Percentiles rank a stretch among this genome's conserved stretches.
Conservation (phyloP, 2,888 invertebrate species). For the Nemoura dubitans region DNA sequence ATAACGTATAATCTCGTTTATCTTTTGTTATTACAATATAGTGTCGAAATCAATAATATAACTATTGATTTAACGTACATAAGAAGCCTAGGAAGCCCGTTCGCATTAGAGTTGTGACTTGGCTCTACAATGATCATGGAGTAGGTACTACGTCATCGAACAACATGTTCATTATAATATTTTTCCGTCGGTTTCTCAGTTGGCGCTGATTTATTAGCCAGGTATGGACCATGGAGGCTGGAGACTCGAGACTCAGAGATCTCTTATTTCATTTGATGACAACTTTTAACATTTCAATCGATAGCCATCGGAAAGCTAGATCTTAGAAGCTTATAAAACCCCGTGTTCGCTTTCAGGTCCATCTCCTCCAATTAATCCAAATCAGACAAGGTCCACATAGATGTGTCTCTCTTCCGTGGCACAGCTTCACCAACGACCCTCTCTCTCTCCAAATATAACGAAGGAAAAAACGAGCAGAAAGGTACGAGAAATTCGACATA, state of each 20-base stretch:
- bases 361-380: conserved; percentile 22
- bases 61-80: too few relatives aligned
- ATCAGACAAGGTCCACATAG: not conserved
- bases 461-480: conserved; percentile 5
- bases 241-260: not conserved
- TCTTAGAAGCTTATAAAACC: not conserved
- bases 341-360: conserved; percentile 22
- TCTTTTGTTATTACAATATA: too few relatives aligned
- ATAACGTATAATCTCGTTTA: too few relatives aligned
- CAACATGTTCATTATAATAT: too few relatives aligned
- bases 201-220: too few relatives aligned
- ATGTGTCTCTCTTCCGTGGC: not conserved
- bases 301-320: not conserved
- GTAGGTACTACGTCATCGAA: too few relatives aligned
- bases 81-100: too few relatives aligned
- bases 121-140: too few relatives aligned
- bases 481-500: not conserved
- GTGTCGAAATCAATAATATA: too few relatives aligned
- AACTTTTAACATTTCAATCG: conserved; percentile 13
- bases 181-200: too few relatives aligned
- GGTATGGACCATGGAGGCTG: too few relatives aligned
- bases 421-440: not conserved
- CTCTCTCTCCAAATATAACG: conserved; percentile 30
- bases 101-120: too few relatives aligned
- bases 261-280: conserved; percentile 29